Evolutionary conservation across 2,888 invertebrate species (phyloP), one percentile per base, ranked within the genome.

Genomic region (Liopterus haemorrhoidalis): DNA sequence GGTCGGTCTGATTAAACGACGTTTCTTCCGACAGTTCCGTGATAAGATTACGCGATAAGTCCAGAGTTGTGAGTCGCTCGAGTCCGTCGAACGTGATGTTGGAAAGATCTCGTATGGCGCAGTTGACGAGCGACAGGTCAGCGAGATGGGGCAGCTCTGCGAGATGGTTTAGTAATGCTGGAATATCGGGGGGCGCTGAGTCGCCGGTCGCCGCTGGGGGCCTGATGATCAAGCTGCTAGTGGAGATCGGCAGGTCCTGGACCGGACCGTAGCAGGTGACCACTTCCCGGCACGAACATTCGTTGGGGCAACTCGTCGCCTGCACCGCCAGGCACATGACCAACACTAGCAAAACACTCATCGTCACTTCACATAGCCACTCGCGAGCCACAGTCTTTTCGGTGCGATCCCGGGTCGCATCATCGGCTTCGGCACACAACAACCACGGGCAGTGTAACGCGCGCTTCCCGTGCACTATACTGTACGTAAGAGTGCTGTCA

Each of bases 1-100:
- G 61, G 54, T 69, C 70, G 38, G 59, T 62, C 33, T 66, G 49
- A 50, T 65, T 65, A 45, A 56, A 51, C 31, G 46, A n/a, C 14
- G 58, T 44, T 22, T 51, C 42, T 3, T 15, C 6, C 3, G 43
- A 41, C 31, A 56, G 41, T 22, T 58, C 49, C 30, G 49, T 51
- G 16, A 63, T 50, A 32, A 49, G 25, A 41, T 60, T 61, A 16
- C 49, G 38, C 4, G 61, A 57, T 30, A 62, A 50, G 48, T 61
- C 57, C 14, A 63, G 53, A 25, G 52, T 54, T 46, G 53, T 50
- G 4, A 62, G 36, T 31, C 32, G 19, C 12, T 37, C 46, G n/a
- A 54, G 31, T 47, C 48, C 51, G 46, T 32, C 49, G 39, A 51
- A 52, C 27, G 41, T 22, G 25, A 32, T 18, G 15, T 41, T 41